A percentile compares a stretch with the other conserved stretches of the same genome.
Conservation (phyloP, 2,888 invertebrate genomes). For the Syrphus vitripennis region DNA sequence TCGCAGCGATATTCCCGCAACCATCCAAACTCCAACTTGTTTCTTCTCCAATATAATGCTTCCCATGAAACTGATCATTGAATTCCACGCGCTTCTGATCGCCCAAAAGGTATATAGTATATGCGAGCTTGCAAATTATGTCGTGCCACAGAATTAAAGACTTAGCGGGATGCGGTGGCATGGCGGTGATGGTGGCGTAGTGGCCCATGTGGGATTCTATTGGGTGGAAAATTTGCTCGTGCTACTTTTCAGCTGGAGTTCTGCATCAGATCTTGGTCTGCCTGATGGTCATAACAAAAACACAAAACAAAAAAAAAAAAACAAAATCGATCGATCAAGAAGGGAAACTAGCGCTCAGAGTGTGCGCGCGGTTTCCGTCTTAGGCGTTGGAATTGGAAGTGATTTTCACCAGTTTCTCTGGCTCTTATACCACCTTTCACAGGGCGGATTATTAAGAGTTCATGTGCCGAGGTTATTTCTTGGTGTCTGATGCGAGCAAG, state of each 20-base stretch:
- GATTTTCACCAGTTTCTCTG: slow-evolving; percentile 50
- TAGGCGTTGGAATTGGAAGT: slow-evolving; percentile 65
- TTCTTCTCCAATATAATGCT: slow-evolving; percentile 26
- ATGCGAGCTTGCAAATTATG: slow-evolving; percentile 41
- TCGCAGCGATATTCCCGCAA: slow-evolving; percentile 17
- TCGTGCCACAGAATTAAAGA: slow-evolving; percentile 31
- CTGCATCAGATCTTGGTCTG: slow-evolving; percentile 1
- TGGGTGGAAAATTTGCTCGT: slow-evolving; percentile 70
- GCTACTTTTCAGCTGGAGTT: slow-evolving; percentile 55
- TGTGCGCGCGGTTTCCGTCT: slow-evolving; percentile 48
- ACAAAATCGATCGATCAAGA: slow-evolving; percentile 64
- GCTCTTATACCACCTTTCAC: background rate
- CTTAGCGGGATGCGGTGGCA: background rate
- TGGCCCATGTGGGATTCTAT: slow-evolving; percentile 42
- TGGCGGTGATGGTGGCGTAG: background rate
- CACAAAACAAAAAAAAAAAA: background rate
- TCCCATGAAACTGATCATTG: slow-evolving; percentile 64
- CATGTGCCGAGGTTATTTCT: slow-evolving; percentile 40
- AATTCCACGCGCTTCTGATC: slow-evolving; percentile 55
- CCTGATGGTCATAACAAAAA: slow-evolving; percentile 37
- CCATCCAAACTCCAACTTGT: slow-evolving; percentile 8
- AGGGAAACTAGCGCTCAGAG: slow-evolving; percentile 55
- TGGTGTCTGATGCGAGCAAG: background rate
- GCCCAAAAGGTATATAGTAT: background rate
- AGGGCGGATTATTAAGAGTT: slow-evolving; percentile 54